These are phyloP conservation scores for Syngnathus typhle DNA, from an alignment of 2,113 vertebrate species.

Conservation along the genomic window DNA sequence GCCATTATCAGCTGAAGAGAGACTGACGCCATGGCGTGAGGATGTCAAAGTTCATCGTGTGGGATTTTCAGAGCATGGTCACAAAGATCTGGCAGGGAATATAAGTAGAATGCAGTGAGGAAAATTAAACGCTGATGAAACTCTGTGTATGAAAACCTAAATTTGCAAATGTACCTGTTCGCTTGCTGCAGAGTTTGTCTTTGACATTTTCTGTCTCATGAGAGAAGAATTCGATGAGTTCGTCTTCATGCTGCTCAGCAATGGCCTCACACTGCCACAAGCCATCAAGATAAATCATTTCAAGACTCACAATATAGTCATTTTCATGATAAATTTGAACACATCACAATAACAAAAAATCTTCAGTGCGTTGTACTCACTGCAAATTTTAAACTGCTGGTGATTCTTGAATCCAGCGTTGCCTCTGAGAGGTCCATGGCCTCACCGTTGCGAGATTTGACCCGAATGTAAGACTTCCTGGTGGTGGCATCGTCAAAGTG, in stretches of 20 bases:
- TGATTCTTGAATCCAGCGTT: conserved; percentile 78
- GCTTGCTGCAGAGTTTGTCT: conserved; percentile 91
- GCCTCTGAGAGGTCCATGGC: conserved; percentile 79
- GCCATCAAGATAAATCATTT: not conserved
- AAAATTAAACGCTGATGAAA: not conserved
- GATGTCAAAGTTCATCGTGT: conserved; percentile 85
- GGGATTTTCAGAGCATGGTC: conserved; percentile 85
- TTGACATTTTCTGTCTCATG: conserved; percentile 87
- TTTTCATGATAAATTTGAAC: not conserved
- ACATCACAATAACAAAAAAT: not conserved
- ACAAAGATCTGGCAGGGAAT: conserved; percentile 78
- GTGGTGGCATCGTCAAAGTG: conserved; percentile 69
- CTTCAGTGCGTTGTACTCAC: conserved; percentile 60
- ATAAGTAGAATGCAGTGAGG: not conserved
- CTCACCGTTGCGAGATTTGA: conserved; percentile 77
- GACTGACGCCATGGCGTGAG: conserved; percentile 3
- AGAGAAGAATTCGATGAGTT: conserved; percentile 90
- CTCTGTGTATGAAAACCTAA: not conserved
- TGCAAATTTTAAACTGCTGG: conserved; percentile 82
- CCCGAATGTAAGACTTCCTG: conserved; percentile 79
- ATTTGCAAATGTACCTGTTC: conserved; percentile 75
- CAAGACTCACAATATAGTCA: not conserved
- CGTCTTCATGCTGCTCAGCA: conserved; percentile 90
- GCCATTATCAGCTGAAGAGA: conserved; percentile 11
- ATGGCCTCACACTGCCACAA: conserved; percentile 86